A percentile compares a stretch with the other conserved stretches of the same genome.
Evolutionary conservation across 2,113 vertebrate species (phyloP).

Genomic region (Rafetus swinhoei): DNA sequence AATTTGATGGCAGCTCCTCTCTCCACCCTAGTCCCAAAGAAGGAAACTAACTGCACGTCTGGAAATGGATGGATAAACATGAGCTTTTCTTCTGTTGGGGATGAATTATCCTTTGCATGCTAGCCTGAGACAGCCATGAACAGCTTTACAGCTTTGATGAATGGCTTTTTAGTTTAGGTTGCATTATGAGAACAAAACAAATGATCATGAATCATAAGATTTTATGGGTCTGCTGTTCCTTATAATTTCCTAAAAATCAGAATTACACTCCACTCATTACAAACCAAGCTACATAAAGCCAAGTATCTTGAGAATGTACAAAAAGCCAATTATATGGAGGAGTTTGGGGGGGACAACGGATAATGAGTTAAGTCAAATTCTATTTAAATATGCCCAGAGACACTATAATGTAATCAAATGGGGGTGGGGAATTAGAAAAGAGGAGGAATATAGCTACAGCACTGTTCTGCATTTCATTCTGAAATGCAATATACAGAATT

Average conservation of each 20-base stretch:
- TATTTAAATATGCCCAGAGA: neutral
- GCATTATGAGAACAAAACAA: constrained; percentile 85
- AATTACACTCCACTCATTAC: constrained; percentile 60
- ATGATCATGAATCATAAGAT: constrained; percentile 80
- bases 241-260: constrained; percentile 61
- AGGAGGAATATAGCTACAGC: neutral
- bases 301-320: neutral
- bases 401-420: neutral
- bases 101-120: constrained; percentile 79
- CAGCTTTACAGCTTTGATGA: constrained; percentile 77
- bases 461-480: neutral
- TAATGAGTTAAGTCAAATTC: constrained; percentile 7
- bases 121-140: constrained; percentile 74
- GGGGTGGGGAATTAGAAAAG: neutral
- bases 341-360: neutral
- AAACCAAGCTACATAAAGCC: constrained; percentile 28
- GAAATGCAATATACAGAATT: neutral
- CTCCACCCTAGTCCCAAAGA: neutral
- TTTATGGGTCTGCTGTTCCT: constrained; percentile 75
- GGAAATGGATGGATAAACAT: constrained; percentile 71
- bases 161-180: constrained; percentile 80
- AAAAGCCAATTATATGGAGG: neutral
- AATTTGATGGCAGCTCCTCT: neutral
- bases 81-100: constrained; percentile 69
- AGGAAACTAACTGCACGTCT: fast-evolving